phyloP scores from a whole-genome alignment of 2,888 invertebrate species.

The Thecocarcelia acutangulata region DNA sequence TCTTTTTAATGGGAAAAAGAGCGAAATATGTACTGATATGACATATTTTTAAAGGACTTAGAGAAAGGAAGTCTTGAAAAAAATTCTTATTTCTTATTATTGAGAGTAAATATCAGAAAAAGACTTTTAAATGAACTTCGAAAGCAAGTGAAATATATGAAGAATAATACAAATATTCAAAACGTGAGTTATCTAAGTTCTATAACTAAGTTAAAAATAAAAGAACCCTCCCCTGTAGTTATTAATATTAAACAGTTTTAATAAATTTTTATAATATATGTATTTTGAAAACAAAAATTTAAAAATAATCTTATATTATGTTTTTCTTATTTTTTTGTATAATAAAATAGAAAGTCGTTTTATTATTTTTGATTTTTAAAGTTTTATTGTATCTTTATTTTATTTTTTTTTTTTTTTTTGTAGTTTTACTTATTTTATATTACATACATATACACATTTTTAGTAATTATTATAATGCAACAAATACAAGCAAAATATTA shows the following conservation, averaged over 20 bases:
- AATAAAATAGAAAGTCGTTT: constrained; percentile 56
- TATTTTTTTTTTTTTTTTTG: no score
- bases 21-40: constrained; percentile 15
- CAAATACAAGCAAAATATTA: constrained; percentile 37
- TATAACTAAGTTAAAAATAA: constrained; percentile 60
- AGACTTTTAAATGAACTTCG: constrained; percentile 63
- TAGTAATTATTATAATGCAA: constrained; percentile 48
- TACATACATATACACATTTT: constrained; percentile 29
- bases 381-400: constrained; percentile 51
- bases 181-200: constrained; percentile 59
- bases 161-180: constrained; percentile 52
- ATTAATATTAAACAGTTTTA: constrained; percentile 68
- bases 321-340: constrained; percentile 65
- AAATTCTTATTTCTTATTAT: constrained; percentile 15
- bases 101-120: constrained; percentile 66
- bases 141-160: constrained; percentile 50
- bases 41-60: not conserved
- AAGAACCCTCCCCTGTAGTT: constrained; percentile 52
- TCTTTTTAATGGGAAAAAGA: not conserved
- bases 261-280: constrained; percentile 57
- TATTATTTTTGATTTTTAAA: constrained; percentile 48
- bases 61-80: constrained; percentile 24
- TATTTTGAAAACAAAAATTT: constrained; percentile 25
- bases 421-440: constrained; percentile 61
- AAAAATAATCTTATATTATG: constrained; percentile 29